These are phyloP conservation scores for Limosa lapponica DNA, from an alignment of 2,797 vertebrate genomes.

Conservation along the genomic window DNA sequence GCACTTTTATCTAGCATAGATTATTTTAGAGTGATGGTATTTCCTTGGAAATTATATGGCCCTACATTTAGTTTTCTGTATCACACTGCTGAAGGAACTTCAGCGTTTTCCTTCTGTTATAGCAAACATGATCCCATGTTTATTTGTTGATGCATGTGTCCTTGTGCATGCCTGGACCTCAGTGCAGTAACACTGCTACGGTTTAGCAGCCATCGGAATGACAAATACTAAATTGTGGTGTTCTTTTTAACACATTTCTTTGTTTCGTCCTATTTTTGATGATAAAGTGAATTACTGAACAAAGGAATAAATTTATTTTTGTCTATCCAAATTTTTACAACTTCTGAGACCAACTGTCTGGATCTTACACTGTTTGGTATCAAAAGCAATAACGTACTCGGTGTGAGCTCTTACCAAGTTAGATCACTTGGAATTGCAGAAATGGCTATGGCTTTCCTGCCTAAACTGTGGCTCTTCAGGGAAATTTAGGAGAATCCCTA, in stretches of 20 bases:
- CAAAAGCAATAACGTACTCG: not conserved
- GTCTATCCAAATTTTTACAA: not conserved
- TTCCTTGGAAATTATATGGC: not conserved
- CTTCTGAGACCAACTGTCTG: not conserved
- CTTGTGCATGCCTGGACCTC: not conserved
- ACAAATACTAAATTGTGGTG: not conserved
- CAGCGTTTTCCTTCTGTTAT: not conserved
- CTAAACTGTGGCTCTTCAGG: not conserved
- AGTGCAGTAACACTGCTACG: rapidly evolving
- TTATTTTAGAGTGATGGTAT: not conserved
- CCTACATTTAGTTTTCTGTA: not conserved
- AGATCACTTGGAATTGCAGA: not conserved
- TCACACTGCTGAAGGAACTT: not conserved
- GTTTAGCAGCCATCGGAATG: not conserved
- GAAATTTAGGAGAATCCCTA: not conserved
- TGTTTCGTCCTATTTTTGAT: not conserved
- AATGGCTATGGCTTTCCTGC: not conserved
- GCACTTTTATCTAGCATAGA: not conserved
- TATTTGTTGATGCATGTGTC: not conserved
- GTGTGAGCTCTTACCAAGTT: not conserved
- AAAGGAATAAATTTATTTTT: not conserved
- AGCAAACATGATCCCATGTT: not conserved
- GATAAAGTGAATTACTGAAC: not conserved
- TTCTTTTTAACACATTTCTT: not conserved
- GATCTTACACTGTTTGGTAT: not conserved